Evolutionary conservation across 2,888 invertebrate genomes (phyloP).

Genomic region (Lasioglossum leucozonium): DNA sequence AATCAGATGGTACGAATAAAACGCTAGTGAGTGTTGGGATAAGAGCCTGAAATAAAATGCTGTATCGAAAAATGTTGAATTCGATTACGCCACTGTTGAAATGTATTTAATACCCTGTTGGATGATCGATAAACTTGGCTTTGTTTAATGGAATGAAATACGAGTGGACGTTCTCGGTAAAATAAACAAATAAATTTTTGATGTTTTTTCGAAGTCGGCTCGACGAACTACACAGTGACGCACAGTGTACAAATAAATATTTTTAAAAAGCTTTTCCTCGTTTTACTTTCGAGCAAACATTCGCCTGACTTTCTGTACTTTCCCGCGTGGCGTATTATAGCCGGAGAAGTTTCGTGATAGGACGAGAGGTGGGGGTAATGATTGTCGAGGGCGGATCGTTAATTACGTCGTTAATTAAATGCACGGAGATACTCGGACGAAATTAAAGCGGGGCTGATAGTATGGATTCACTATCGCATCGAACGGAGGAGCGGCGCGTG

Average conservation of each 20-base stretch:
- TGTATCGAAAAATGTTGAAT: not conserved
- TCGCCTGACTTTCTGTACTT: not conserved
- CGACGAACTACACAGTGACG: not conserved
- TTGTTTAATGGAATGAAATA: not conserved
- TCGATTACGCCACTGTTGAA: not conserved
- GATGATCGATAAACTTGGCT: not conserved
- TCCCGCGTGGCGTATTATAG: constrained; percentile 5
- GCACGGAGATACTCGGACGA: constrained; percentile 1
- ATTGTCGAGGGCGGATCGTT: constrained; percentile 32
- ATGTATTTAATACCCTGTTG: not conserved
- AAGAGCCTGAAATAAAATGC: not conserved
- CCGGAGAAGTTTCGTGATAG: not conserved
- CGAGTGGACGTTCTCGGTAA: not conserved
- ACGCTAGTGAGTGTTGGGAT: not conserved
- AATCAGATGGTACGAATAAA: not conserved
- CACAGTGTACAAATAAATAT: not conserved
- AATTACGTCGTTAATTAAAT: constrained; percentile 53
- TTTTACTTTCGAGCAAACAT: not conserved
- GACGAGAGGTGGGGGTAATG: not conserved
- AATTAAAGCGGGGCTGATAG: constrained; percentile 31
- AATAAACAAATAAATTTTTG: not conserved
- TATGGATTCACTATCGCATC: constrained; percentile 21
- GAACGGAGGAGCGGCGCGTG: constrained; percentile 18
- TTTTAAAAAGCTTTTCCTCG: not conserved
- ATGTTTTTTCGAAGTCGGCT: not conserved